Evolutionary conservation across 2,888 invertebrate genomes (phyloP), one percentile per base, ranked within the genome.

Genomic region (Lordiphosa fenestrarum): DNA sequence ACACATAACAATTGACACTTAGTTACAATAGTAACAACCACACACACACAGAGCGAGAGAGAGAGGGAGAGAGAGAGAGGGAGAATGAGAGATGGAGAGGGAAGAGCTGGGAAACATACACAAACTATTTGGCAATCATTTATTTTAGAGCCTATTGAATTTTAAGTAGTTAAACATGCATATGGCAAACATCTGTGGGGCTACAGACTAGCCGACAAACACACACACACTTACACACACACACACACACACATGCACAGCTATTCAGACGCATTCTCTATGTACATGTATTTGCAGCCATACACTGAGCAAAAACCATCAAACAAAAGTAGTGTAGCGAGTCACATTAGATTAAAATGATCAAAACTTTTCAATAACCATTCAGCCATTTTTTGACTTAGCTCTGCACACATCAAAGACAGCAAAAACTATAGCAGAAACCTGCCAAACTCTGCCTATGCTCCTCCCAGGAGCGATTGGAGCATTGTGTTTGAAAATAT

Each of bases 1-100:
- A 66, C 70, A 71, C 66, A 66, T 71, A 63, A 70, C 70, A 70
- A 71, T 70, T 70, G 70, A 70, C 69, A 70, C 66, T 65, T 66
- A 53, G 71, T 66, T 66, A 66, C 58, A 54, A 62, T 53, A 21
- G 40, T 47, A 41, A 25, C 47, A 41, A 35, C 40, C 30, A 15
- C 47, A 47, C 42, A 12, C 25, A 49, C 21, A 39, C 23, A 46
- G 6, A 47, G 25, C 40, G 6, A 39, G 33, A 47, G 23, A 33
- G 39, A 21, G 6, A 39, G 0, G 7, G n/a, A 47, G 30, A 49
- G 44, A 10, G 23, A 40, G 12, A 42, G 33, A 30, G 37, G 19
- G n/a, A n/a, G n/a, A n/a, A n/a, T n/a, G 30, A 49, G 44, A 10
- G 23, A 40, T 10, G 37, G 33, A 30, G 37, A 19, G n/a, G 5